Evolutionary conservation across 2,888 invertebrate genomes (phyloP), one percentile per base, ranked within the genome.

Genomic region (Galeruca laticollis): DNA sequence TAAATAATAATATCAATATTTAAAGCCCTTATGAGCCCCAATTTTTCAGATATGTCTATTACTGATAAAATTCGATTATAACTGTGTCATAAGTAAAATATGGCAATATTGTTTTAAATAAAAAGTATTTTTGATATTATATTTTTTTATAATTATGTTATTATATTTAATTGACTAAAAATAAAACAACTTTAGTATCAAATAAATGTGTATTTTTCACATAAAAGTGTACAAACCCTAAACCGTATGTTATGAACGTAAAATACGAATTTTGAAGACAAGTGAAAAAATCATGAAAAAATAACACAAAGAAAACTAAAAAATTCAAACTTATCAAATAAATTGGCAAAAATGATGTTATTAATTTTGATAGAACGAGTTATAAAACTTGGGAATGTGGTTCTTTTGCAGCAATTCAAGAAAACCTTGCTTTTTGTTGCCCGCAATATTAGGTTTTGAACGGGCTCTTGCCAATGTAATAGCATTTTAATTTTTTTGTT

Each of bases 391-490:
- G 6, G 31, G 54, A 10, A 54, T 54, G 31, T 20, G 21, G 26
- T 26, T 54, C 31, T 54, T 54, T 21, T 54, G 20, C 20, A 54
- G 1, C 26, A 54, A 54, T 21, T 54, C 54, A n/a, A 54, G 3
- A 26, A 54, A 13, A 26, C 26, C 54, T 20, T 54, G 13, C 26
- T 54, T 54, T 26, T 54, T 54, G n/a, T 64, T 51, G 61, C 57
- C 56, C 5, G 31, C 54, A 21, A 49, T 20, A n/a, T n/a, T n/a
- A n/a, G n/a, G n/a, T n/a, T n/a, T n/a, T n/a, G n/a, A n/a, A n/a
- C n/a, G n/a, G n/a, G n/a, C n/a, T n/a, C n/a, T n/a, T n/a, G n/a
- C n/a, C n/a, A n/a, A n/a, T n/a, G n/a, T n/a, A n/a, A n/a, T n/a
- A n/a, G n/a, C n/a, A n/a, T n/a, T n/a, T n/a, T n/a, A n/a, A n/a